Evolutionary conservation across 2,113 vertebrate species (phyloP).

Genomic region (Channa maculata): DNA sequence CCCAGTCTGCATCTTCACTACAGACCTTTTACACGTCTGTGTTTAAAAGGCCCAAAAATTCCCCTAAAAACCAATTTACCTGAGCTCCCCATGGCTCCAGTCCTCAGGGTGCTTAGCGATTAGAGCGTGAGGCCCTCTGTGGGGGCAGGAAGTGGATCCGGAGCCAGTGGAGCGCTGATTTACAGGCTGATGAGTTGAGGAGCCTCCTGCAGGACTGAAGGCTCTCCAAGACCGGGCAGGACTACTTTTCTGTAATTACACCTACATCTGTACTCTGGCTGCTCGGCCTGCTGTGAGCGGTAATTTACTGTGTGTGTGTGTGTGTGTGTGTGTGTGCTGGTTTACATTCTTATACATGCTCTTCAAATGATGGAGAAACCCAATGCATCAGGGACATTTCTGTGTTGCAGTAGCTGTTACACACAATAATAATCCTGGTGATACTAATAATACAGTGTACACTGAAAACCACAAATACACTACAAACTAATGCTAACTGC

Average conservation of each 20-base stretch:
- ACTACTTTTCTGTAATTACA: constrained; percentile 59
- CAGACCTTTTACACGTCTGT: constrained; percentile 18
- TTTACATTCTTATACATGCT: constrained; percentile 19
- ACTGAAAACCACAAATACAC: no score
- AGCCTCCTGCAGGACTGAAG: constrained; percentile 36
- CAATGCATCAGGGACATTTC: no score
- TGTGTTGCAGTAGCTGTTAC: no score
- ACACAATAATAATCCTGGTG: no score
- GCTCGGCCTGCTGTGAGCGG: constrained; percentile 32
- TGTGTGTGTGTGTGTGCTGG: constrained; percentile 8
- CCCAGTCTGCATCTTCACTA: constrained; percentile 21
- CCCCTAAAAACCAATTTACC: constrained; percentile 17
- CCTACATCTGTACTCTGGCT: constrained; percentile 54
- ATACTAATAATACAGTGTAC: no score
- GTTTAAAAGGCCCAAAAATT: constrained; percentile 23
- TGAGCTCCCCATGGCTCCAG: background rate
- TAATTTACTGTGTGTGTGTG: constrained; percentile 49
- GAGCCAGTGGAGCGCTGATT: constrained; percentile 46
- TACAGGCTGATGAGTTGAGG: constrained; percentile 63
- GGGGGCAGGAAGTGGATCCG: constrained; percentile 25
- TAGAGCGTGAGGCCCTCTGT: constrained; percentile 25
- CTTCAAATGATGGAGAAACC: no score
- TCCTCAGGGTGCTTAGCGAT: constrained; percentile 15
- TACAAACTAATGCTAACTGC: no score
- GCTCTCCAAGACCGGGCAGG: constrained; percentile 30